These are phyloP conservation scores for Ips nitidus DNA, from an alignment of 1,140 invertebrate genomes.

Conservation along the genomic window DNA sequence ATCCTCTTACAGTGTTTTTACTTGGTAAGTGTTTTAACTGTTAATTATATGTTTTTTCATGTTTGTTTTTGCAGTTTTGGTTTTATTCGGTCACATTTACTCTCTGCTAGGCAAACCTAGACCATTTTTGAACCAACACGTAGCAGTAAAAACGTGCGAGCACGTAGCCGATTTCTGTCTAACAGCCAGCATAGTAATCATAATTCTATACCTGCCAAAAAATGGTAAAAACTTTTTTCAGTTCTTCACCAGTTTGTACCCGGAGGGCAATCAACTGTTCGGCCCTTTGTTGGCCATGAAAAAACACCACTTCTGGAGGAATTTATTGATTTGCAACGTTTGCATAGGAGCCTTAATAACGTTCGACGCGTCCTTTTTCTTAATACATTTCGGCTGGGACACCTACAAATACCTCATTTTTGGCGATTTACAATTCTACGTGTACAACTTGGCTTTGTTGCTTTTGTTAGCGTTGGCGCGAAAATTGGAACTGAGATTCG, in stretches of 20 bases:
- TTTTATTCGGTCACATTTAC: constrained; percentile 16
- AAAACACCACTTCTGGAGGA: constrained; percentile 33
- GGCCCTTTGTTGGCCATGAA: constrained; percentile 27
- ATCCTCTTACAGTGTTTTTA: constrained; percentile 22
- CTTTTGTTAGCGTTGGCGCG: constrained; percentile 18
- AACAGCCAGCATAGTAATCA: constrained; percentile 22
- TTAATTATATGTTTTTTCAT: neutral
- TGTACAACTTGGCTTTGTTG: constrained; percentile 28
- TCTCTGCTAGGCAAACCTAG: constrained; percentile 11
- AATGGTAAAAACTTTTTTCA: constrained; percentile 21
- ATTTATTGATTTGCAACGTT: constrained; percentile 29
- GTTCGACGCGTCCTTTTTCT: constrained; percentile 23
- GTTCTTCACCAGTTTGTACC: constrained; percentile 29
- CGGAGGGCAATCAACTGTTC: constrained; percentile 30
- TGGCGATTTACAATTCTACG: constrained; percentile 28
- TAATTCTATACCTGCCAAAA: constrained; percentile 24
- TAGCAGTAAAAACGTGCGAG: constrained; percentile 14
- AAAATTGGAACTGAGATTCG: constrained; percentile 33
- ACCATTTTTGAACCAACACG: constrained; percentile 11
- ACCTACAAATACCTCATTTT: constrained; percentile 29
- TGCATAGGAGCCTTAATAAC: constrained; percentile 24
- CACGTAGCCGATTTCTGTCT: constrained; percentile 22
- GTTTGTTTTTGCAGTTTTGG: constrained; percentile 19
- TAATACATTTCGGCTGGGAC: constrained; percentile 26
- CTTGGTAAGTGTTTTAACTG: constrained; percentile 8